These are phyloP conservation scores for Halichoerus grypus DNA, from an alignment of 2,113 vertebrate species.

Conservation along the genomic window DNA sequence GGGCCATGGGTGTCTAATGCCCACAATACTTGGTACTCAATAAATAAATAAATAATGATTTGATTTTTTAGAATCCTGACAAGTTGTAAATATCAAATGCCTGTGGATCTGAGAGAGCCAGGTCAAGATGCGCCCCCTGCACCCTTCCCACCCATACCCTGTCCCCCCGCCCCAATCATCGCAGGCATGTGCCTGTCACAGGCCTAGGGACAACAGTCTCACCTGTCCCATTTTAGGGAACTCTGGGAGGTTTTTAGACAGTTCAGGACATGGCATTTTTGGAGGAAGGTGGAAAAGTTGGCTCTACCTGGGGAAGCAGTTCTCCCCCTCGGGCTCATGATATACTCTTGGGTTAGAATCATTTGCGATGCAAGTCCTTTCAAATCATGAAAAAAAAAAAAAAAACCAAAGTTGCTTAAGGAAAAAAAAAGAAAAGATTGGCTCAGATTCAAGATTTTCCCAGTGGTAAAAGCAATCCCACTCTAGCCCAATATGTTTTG, in stretches of 20 bases:
- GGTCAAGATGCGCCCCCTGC: not conserved
- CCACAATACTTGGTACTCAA: not conserved
- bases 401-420: not conserved
- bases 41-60: not conserved
- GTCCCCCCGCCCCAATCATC: not conserved
- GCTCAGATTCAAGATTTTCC: conserved; percentile 38
- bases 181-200: accelerated
- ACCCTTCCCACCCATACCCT: not conserved
- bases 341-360: not conserved
- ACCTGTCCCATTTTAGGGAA: not conserved
- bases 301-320: not conserved
- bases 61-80: not conserved
- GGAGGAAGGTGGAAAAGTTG: not conserved
- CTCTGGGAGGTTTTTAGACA: not conserved
- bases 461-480: not conserved
- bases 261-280: not conserved
- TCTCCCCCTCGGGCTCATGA: not conserved
- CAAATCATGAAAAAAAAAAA: not conserved
- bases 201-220: not conserved
- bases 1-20: not conserved
- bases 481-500: not conserved
- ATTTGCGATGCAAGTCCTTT: not conserved
- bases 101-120: not conserved
- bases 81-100: not conserved
- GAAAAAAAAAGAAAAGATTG: not conserved